These are phyloP conservation scores for Nomada goodeniana DNA, from an alignment of 2,888 invertebrate genomes.

Conservation along the genomic window DNA sequence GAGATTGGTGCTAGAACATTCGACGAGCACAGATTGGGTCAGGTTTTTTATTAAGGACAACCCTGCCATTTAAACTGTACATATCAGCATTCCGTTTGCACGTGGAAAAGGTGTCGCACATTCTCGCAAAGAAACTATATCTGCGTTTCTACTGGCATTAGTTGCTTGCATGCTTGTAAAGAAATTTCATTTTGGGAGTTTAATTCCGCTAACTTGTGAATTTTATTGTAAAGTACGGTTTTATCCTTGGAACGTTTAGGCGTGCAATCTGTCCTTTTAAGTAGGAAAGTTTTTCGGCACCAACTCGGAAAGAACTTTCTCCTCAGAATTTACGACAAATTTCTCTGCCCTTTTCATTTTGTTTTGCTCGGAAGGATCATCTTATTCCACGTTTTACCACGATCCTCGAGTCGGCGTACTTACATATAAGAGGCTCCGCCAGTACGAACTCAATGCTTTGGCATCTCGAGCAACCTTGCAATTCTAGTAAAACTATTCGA, in stretches of 20 bases:
- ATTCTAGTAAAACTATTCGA: conserved; percentile 18
- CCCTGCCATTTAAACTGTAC: background rate
- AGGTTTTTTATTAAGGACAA: background rate
- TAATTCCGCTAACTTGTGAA: too few species aligned
- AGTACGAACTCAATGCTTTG: conserved; percentile 18
- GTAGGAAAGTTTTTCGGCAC: background rate
- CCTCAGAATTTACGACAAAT: too few species aligned
- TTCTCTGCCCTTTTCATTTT: background rate
- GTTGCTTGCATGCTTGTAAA: background rate
- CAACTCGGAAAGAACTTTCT: background rate
- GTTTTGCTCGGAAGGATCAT: background rate
- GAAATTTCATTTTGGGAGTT: background rate
- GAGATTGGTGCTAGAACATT: background rate
- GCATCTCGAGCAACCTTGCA: conserved; percentile 10
- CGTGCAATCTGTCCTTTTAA: background rate
- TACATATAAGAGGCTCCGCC: conserved; percentile 2
- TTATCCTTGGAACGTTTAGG: background rate
- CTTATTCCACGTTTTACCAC: background rate
- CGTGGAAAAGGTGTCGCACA: background rate
- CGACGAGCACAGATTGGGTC: background rate
- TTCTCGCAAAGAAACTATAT: background rate
- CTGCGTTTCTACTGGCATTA: background rate
- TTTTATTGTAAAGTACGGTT: background rate
- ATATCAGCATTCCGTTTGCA: background rate
- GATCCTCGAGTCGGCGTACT: background rate